These are phyloP conservation scores for Drosophila tsacasi DNA, from an alignment of 1,140 invertebrate genomes.

Conservation along the genomic window DNA sequence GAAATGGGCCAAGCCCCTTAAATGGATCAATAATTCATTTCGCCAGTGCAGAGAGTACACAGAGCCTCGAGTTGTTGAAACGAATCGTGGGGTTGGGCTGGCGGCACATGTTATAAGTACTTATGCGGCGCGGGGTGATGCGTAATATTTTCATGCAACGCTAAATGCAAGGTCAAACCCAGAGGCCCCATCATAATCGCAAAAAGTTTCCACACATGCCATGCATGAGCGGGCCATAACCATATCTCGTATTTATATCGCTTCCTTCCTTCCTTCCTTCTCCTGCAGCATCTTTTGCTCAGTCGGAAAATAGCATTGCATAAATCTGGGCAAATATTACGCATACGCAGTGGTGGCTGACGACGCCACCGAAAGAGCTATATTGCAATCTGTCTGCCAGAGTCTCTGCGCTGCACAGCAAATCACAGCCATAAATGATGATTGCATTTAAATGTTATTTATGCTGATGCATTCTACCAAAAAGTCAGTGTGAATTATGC, in stretches of 20 bases:
- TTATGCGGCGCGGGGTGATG: slow-evolving; percentile 22
- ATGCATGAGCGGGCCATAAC: slow-evolving; percentile 42
- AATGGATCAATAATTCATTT: slow-evolving; percentile 77
- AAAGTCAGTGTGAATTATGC: slow-evolving; percentile 44
- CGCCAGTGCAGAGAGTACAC: slow-evolving; percentile 17
- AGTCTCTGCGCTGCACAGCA: slow-evolving; percentile 18
- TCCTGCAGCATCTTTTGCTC: slow-evolving; percentile 1
- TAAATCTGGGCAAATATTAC: slow-evolving; percentile 73
- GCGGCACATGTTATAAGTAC: slow-evolving; percentile 14
- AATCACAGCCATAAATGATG: slow-evolving; percentile 54
- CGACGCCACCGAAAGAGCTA: slow-evolving; percentile 23
- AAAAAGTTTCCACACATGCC: slow-evolving; percentile 35
- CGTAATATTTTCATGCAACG: slow-evolving; percentile 49
- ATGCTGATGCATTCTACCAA: slow-evolving; percentile 34
- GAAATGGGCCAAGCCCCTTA: slow-evolving; percentile 17
- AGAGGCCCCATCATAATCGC: slow-evolving; percentile 44
- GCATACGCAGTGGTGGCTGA: slow-evolving; percentile 47
- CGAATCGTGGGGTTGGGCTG: slow-evolving; percentile 35
- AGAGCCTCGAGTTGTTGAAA: slow-evolving; percentile 55
- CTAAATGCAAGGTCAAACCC: slow-evolving; percentile 47
- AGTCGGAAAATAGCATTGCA: slow-evolving; percentile 51
- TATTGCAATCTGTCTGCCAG: slow-evolving; percentile 43
- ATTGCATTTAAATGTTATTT: slow-evolving; percentile 58
- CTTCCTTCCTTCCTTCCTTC: slow-evolving; percentile 35
- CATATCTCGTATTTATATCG: slow-evolving; percentile 53